Base-by-base conservation (phyloP, 2,113 vertebrate species). In the Austrofundulus limnaeus region DNA sequence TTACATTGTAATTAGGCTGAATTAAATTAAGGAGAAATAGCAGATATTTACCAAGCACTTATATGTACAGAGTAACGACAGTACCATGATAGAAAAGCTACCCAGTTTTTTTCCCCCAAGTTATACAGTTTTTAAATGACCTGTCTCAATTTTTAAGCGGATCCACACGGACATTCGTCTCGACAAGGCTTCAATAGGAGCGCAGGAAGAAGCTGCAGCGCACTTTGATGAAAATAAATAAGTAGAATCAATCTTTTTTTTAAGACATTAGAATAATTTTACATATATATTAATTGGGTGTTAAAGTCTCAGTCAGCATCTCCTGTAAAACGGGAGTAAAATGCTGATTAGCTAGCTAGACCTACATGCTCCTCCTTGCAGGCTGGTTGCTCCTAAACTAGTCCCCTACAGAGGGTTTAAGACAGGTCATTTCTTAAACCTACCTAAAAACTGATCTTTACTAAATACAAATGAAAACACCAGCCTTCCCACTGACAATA, bases 281-380 rank as follows among this genome's bases (percentile, higher is more conserved):
- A 88, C 76, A 89, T 90, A 91, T 90, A 92, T 92, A 92, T 92
- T 92, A 92, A 89, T 89, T 87, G 78, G 82, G 70, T 88, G 85
- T 87, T 72, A 80, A 86, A 75, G 81, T 84, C 75, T 82, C 21
- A 73, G 60, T 87, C 87, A 90, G 88, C 89, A 72, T 89, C 91
- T 91, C 89, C 89, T 91, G 85, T 93, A 90, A 92, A 93, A 92
- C 69, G 74, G 89, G 89, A 92, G 89, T 89, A 90, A 90, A 89
- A 82, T 58, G 81, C 89, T 86, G 86, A 88, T 82, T 78, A 75
- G 82, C 83, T 89, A 80, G 86, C 85, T 92, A 91, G 80, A 67
- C 81, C 84, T 90, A 87, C 70, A 72, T 84, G 72, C 83, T 83
- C 76, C 87, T 88, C 75, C 34, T 23, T 74, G 62, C 75, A 87